A percentile compares a stretch with the other conserved stretches of the same genome.
Conservation (phyloP, 2,113 vertebrate genomes). For the Leucopternis melanops region DNA sequence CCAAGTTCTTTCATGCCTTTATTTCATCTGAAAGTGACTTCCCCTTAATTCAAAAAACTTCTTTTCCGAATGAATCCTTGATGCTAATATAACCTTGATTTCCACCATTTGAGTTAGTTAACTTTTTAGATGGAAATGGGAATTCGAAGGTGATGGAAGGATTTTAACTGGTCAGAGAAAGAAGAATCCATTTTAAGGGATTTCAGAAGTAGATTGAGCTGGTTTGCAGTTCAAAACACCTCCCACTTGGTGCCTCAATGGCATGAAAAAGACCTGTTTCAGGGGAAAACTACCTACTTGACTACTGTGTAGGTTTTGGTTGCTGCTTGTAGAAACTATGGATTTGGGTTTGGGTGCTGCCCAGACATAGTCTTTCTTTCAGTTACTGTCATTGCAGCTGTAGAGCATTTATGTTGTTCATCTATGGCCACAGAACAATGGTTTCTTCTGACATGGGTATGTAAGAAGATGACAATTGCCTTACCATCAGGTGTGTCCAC, state of each 20-base stretch:
- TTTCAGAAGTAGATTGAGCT: background rate
- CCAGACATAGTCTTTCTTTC: background rate
- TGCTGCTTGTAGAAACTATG: background rate
- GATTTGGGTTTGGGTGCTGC: background rate
- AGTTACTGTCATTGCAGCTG: background rate
- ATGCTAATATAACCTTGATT: background rate
- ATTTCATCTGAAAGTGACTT: background rate
- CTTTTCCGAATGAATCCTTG: background rate
- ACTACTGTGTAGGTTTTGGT: background rate
- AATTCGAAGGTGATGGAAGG: background rate
- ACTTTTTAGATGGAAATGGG: background rate
- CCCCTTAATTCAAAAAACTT: background rate
- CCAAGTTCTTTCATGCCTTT: background rate
- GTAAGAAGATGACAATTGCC: background rate
- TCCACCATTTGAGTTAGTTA: background rate
- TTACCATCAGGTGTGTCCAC: background rate
- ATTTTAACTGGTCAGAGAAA: background rate
- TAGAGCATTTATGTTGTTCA: background rate
- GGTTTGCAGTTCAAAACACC: background rate
- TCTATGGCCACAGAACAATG: background rate
- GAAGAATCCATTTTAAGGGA: background rate
- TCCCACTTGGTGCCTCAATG: background rate
- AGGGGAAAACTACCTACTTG: background rate
- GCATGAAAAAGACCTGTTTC: background rate
- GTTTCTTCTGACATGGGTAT: background rate